Percentiles rank a stretch among this genome's conserved stretches.
Conservation (phyloP, 2,888 invertebrate genomes). For the Andrena flavipes region DNA sequence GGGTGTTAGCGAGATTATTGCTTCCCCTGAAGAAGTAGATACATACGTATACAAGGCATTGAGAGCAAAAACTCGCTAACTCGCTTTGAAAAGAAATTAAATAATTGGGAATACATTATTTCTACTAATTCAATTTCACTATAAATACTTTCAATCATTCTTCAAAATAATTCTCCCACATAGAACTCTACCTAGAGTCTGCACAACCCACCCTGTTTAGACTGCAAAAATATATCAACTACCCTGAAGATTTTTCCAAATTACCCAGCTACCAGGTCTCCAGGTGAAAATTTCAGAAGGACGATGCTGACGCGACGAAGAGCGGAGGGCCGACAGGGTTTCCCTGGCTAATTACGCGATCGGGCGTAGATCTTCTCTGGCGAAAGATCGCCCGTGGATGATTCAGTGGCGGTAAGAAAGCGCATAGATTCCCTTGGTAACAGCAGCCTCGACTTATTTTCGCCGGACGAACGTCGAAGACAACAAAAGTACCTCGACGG, state of each 20-base stretch:
- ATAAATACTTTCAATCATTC: too few species aligned
- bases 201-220: neutral
- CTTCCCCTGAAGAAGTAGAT: too few species aligned
- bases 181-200: neutral
- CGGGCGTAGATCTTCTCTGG: slow-evolving; percentile 9
- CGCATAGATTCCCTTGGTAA: slow-evolving; percentile 76
- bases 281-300: neutral
- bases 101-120: too few species aligned
- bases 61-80: too few species aligned
- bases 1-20: too few species aligned
- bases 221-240: neutral
- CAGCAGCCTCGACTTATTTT: slow-evolving; percentile 76
- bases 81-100: too few species aligned
- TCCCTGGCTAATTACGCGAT: slow-evolving; percentile 16
- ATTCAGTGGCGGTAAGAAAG: slow-evolving; percentile 42
- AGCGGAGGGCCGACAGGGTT: neutral
- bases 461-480: slow-evolving; percentile 77
- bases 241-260: neutral
- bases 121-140: too few species aligned
- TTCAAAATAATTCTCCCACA: too few species aligned
- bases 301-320: neutral
- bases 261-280: neutral
- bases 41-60: too few species aligned
- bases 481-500: slow-evolving; percentile 82
- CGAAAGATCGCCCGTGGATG: slow-evolving; percentile 9